Evolutionary conservation across 2,113 vertebrate genomes (phyloP).

Genomic region (Callipepla squamata): DNA sequence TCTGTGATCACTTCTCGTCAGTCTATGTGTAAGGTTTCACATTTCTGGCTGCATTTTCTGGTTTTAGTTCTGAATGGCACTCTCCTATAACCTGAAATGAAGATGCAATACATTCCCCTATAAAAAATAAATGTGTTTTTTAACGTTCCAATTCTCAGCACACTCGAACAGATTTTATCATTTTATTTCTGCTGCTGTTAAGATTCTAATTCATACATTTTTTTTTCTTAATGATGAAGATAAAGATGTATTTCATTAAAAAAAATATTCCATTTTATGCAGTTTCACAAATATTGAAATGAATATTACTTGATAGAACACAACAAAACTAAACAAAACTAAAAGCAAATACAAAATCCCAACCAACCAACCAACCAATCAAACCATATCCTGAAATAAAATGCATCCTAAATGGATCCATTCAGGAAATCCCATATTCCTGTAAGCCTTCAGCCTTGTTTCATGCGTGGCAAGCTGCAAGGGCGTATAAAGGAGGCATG

Average conservation of each 20-base stretch:
- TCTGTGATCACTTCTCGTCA: background rate
- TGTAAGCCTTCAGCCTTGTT: background rate
- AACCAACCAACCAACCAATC: background rate
- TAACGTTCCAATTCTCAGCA: background rate
- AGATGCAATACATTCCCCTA: background rate
- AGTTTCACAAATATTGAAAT: background rate
- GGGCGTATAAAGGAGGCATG: slow-evolving; percentile 15
- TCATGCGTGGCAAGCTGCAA: background rate
- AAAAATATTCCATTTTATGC: background rate
- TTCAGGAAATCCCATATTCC: background rate
- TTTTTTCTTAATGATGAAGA: background rate
- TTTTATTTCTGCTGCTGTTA: background rate
- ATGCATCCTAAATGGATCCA: background rate
- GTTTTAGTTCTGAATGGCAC: background rate
- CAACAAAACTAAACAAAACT: background rate
- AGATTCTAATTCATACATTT: background rate
- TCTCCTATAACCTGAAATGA: background rate
- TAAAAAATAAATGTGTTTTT: background rate
- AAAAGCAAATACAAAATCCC: background rate
- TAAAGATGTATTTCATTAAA: background rate
- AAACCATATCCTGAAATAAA: background rate
- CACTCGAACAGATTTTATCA: background rate
- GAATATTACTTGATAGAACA: background rate
- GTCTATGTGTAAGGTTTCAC: rapidly evolving
- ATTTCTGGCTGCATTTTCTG: background rate